phyloP scores from a whole-genome alignment of 2,888 invertebrate genomes.

The Cosmia trapezina region DNA sequence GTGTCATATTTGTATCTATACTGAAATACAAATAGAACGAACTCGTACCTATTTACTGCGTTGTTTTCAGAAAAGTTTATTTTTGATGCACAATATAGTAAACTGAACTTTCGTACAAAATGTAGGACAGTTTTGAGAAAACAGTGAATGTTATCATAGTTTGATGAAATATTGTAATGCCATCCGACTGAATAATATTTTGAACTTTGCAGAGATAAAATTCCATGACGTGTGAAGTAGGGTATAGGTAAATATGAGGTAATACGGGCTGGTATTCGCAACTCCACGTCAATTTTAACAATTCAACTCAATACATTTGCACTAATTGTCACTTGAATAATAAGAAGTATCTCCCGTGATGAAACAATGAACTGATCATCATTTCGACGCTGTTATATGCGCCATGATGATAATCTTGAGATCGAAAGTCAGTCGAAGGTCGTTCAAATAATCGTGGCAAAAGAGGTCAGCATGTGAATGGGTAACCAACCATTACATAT shows the following conservation, averaged over 20 bases:
- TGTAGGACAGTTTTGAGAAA: not conserved
- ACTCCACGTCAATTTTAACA: too few species aligned
- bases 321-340: too few species aligned
- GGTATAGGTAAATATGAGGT: too few species aligned
- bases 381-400: too few species aligned
- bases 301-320: too few species aligned
- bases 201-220: not conserved
- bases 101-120: not conserved
- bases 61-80: slow-evolving; percentile 5
- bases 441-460: not conserved
- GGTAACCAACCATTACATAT: too few species aligned
- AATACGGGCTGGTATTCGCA: too few species aligned
- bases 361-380: too few species aligned
- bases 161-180: slow-evolving; percentile 1
- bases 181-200: not conserved
- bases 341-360: too few species aligned
- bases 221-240: too few species aligned
- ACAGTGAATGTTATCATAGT: not conserved
- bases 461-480: not conserved
- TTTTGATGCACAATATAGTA: slow-evolving; percentile 3
- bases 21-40: not conserved
- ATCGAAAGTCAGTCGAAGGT: not conserved
- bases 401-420: not conserved
- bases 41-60: not conserved
- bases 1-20: not conserved